These are phyloP conservation scores for Synanthedon tipuliformis DNA, from an alignment of 2,888 invertebrate species.

Conservation along the genomic window DNA sequence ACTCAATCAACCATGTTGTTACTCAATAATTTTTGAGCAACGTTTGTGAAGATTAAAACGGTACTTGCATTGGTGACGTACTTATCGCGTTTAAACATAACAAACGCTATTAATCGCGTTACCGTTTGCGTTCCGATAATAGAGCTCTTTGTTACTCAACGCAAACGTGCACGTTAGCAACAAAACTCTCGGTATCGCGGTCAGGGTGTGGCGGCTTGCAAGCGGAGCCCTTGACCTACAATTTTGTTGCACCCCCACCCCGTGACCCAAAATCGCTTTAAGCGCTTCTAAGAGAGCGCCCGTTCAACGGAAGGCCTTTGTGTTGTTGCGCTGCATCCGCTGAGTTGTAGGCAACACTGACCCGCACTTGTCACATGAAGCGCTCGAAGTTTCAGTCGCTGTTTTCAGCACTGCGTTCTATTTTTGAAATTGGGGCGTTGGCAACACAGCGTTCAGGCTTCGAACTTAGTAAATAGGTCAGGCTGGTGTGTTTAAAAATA, in stretches of 20 bases:
- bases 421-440: constrained; percentile 22
- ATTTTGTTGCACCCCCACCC: constrained; percentile 10
- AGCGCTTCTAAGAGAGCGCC: constrained; percentile 11
- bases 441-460: constrained; percentile 21
- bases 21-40: too few relatives aligned
- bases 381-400: neutral
- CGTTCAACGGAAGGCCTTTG: too few relatives aligned
- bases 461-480: constrained; percentile 2
- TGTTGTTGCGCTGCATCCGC: constrained; percentile 16
- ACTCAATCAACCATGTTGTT: too few relatives aligned
- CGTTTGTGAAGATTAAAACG: too few relatives aligned
- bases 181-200: neutral
- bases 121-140: too few relatives aligned
- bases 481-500: neutral
- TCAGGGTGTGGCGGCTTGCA: constrained; percentile 16
- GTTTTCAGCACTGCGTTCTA: constrained; percentile 13
- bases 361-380: too few relatives aligned
- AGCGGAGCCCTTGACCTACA: constrained; percentile 14
- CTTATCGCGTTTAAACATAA: too few relatives aligned
- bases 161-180: constrained; percentile 5
- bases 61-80: too few relatives aligned
- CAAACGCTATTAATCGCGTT: too few relatives aligned
- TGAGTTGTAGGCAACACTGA: constrained; percentile 6
- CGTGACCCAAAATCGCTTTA: neutral
- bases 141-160: neutral